Evolutionary conservation across 1,140 invertebrate species (phyloP).

Genomic region (Drosophila nigromelanica): DNA sequence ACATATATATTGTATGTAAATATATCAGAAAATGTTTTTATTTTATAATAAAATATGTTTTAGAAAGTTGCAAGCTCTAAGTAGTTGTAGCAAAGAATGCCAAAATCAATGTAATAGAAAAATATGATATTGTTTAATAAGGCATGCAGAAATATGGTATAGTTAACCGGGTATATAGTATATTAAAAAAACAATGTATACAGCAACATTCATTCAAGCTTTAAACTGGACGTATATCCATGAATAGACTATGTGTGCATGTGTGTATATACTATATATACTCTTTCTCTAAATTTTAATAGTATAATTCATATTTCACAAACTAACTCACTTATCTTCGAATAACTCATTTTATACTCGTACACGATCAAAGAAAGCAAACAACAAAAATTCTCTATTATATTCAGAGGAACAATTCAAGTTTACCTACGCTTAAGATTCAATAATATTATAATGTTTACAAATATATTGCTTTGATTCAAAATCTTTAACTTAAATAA

Average conservation of each 20-base stretch:
- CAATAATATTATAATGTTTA: background rate
- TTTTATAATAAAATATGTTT: slow-evolving; percentile 27
- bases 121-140: slow-evolving; percentile 45
- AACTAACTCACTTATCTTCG: background rate
- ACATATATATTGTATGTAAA: slow-evolving; percentile 20
- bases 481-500: background rate
- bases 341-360: background rate
- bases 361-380: background rate
- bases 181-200: slow-evolving; percentile 6
- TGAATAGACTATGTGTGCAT: background rate
- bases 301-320: background rate
- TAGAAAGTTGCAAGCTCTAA: slow-evolving; percentile 40
- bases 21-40: slow-evolving; percentile 20
- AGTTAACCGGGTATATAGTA: slow-evolving; percentile 11
- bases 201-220: slow-evolving; percentile 18
- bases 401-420: background rate
- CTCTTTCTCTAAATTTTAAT: background rate
- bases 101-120: slow-evolving; percentile 44
- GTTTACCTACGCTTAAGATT: background rate
- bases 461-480: background rate
- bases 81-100: slow-evolving; percentile 36
- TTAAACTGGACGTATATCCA: background rate
- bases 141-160: slow-evolving; percentile 38
- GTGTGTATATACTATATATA: background rate
- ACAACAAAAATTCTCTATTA: background rate